phyloP scores from a whole-genome alignment of 1,140 invertebrate genomes.

The Lepidurus arcticus region DNA sequence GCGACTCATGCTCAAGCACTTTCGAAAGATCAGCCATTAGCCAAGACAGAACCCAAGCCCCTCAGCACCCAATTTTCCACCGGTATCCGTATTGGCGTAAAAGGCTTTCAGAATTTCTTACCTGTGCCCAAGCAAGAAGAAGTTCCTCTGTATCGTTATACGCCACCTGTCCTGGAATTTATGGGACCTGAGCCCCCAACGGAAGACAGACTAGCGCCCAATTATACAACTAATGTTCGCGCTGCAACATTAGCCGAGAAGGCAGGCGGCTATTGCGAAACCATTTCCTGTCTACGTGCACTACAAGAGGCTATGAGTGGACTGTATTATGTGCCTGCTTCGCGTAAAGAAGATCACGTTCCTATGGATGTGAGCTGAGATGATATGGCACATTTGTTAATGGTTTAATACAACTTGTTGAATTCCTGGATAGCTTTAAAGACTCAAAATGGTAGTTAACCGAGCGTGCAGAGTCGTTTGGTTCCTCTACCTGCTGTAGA shows the following conservation, averaged over 20 bases:
- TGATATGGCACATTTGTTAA: neutral
- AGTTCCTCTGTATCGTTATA: constrained; percentile 65
- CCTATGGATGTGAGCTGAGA: neutral
- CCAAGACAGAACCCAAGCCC: constrained; percentile 28
- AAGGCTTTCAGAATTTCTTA: constrained; percentile 50
- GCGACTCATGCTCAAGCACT: constrained; percentile 65
- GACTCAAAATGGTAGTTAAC: too few species aligned
- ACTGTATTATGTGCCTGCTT: constrained; percentile 33
- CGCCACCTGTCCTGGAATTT: constrained; percentile 50
- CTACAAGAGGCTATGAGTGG: constrained; percentile 81
- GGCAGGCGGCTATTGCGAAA: constrained; percentile 79
- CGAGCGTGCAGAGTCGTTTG: too few species aligned
- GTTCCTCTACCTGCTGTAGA: too few species aligned
- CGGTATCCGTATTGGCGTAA: constrained; percentile 67
- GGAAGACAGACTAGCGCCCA: constrained; percentile 47
- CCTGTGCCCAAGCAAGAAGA: constrained; percentile 67
- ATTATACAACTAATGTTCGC: constrained; percentile 70
- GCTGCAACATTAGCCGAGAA: constrained; percentile 63
- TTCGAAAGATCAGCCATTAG: constrained; percentile 41
- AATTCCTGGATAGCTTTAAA: neutral
- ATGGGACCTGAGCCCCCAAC: constrained; percentile 69
- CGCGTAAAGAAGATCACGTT: neutral
- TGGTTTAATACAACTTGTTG: neutral
- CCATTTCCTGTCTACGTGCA: constrained; percentile 76
- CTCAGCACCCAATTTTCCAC: constrained; percentile 65